Percentiles rank a stretch among this genome's conserved stretches.
Evolutionary conservation across 2,888 invertebrate genomes (phyloP).

Genomic region (Crepidodera aurea): DNA sequence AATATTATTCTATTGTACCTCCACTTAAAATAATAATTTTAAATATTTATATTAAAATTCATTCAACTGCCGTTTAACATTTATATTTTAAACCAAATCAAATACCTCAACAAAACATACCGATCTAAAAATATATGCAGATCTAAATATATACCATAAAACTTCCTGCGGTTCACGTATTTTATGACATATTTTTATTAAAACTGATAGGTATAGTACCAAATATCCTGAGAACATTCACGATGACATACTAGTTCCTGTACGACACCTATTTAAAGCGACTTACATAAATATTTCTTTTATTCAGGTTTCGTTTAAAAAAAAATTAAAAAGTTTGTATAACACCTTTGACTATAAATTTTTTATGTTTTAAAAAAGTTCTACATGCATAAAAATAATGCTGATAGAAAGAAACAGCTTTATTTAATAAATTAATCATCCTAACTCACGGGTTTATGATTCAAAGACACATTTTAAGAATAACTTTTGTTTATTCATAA

Average conservation of each 20-base stretch:
- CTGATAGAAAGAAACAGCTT: no score
- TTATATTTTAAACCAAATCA: no score
- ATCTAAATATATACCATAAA: conserved; percentile 24
- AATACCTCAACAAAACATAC: no score
- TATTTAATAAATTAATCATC: no score
- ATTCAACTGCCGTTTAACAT: no score
- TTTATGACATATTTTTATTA: conserved; percentile 29
- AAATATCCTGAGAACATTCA: conserved; percentile 26
- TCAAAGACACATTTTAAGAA: no score
- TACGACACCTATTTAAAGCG: conserved; percentile 28
- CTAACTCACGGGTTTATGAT: no score
- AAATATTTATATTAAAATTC: no score
- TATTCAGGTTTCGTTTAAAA: neutral
- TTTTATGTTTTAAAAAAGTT: neutral
- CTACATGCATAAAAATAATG: neutral
- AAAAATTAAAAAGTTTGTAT: neutral
- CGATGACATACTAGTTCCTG: conserved; percentile 37
- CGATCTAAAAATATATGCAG: conserved; percentile 5
- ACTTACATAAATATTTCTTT: conserved; percentile 13
- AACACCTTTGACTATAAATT: neutral
- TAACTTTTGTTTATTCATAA: no score
- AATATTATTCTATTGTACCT: no score
- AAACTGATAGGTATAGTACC: conserved; percentile 30
- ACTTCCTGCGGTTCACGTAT: conserved; percentile 19
- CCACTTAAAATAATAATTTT: no score